phyloP scores from a whole-genome alignment of 2,888 invertebrate genomes.

The Schizotus pectinicornis region DNA sequence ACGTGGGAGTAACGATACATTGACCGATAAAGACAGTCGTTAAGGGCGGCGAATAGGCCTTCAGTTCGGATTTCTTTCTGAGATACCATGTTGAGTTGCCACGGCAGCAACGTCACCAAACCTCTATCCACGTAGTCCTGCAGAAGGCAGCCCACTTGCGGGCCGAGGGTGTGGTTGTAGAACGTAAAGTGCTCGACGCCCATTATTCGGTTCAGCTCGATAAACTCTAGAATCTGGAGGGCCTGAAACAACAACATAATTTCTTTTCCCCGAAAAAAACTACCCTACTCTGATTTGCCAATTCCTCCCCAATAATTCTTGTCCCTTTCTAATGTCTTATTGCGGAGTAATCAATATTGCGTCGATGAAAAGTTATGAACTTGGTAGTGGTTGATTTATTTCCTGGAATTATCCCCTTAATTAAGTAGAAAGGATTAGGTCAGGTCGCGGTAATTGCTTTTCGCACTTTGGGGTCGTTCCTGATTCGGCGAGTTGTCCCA shows the following conservation, averaged over 20 bases:
- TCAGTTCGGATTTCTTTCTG: constrained; percentile 92
- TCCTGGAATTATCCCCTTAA: no score
- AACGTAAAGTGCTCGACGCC: constrained; percentile 89
- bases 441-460: no score
- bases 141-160: constrained; percentile 74
- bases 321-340: no score
- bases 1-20: constrained; percentile 85
- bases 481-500: no score
- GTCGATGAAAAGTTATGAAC: background rate
- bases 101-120: constrained; percentile 75
- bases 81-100: constrained; percentile 86
- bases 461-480: background rate
- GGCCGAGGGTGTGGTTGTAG: constrained; percentile 88
- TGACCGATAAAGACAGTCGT: constrained; percentile 90
- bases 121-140: constrained; percentile 60
- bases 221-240: constrained; percentile 84
- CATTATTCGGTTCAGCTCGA: constrained; percentile 83
- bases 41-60: constrained; percentile 89
- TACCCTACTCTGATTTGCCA: no score
- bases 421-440: no score
- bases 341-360: background rate
- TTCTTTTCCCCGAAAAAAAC: no score
- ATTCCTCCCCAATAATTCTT: no score
- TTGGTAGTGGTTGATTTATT: no score
- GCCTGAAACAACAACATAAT: constrained; percentile 58